Evolutionary conservation across 2,797 vertebrate genomes (phyloP).

Genomic region (Cygnus olor): DNA sequence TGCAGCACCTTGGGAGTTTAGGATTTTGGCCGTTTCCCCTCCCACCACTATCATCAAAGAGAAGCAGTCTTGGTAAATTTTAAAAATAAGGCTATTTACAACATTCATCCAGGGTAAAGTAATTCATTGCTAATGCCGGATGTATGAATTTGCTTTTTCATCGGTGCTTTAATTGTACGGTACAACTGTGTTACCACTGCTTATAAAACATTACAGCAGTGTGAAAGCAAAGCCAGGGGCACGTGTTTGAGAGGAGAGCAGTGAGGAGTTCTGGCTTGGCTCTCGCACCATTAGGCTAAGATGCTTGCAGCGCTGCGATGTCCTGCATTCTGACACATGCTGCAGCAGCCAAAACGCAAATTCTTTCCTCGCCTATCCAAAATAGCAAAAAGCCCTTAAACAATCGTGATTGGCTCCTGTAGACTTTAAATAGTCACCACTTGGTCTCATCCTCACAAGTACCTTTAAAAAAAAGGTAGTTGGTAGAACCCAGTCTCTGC

Average conservation of each 20-base stretch:
- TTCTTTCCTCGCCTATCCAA: background rate
- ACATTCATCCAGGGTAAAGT: background rate
- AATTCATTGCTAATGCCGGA: background rate
- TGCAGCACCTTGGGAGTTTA: background rate
- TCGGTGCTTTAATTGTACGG: background rate
- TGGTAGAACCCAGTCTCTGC: background rate
- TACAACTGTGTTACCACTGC: background rate
- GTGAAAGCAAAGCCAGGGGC: background rate
- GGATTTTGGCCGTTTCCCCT: background rate
- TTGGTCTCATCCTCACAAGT: background rate
- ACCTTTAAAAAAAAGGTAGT: background rate
- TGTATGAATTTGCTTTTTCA: background rate
- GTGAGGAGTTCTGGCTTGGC: background rate
- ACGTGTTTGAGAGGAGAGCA: background rate
- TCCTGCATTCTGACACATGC: conserved; percentile 11
- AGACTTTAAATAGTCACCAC: background rate
- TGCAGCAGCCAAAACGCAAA: background rate
- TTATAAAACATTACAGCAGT: background rate
- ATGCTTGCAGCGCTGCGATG: background rate
- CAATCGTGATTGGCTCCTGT: background rate
- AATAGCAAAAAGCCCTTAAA: background rate
- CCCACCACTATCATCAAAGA: background rate
- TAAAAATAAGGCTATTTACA: background rate
- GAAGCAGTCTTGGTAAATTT: background rate
- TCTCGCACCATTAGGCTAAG: background rate